Percentiles rank a stretch among this genome's conserved stretches.
Conservation (phyloP, 2,888 invertebrate genomes). For the Nemotelus pantherinus region DNA sequence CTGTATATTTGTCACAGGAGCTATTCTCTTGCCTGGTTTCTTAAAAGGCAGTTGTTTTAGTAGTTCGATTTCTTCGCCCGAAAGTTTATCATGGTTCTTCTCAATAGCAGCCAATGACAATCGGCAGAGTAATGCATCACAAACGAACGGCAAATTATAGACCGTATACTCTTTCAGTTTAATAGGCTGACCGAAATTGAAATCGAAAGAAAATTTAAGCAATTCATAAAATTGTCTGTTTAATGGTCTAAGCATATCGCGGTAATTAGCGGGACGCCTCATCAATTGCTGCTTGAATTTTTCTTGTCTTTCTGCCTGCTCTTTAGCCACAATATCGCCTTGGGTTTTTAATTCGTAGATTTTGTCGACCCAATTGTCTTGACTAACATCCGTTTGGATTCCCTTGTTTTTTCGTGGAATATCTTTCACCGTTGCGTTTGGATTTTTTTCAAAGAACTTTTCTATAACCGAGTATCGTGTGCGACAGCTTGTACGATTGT, state of each 20-base stretch:
- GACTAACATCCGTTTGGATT: slow-evolving; percentile 53
- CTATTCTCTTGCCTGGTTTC: neutral
- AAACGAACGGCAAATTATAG: slow-evolving; percentile 4
- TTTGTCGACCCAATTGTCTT: slow-evolving; percentile 60
- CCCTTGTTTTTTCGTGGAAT: slow-evolving; percentile 57
- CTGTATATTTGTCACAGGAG: neutral
- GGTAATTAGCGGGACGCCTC: neutral
- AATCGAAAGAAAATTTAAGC: slow-evolving; percentile 60
- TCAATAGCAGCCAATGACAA: neutral
- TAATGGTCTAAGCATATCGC: slow-evolving; percentile 46
- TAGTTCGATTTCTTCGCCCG: neutral
- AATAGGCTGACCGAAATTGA: slow-evolving; percentile 36
- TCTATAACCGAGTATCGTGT: slow-evolving; percentile 70
- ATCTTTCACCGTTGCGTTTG: slow-evolving; percentile 58
- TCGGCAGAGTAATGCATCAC: neutral
- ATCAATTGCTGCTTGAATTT: slow-evolving; percentile 47
- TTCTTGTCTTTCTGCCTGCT: slow-evolving; percentile 24
- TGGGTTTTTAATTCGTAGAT: slow-evolving; percentile 52
- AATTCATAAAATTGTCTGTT: slow-evolving; percentile 55
- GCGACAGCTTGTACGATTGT: slow-evolving; percentile 70
- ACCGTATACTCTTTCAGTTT: neutral
- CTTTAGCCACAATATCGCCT: slow-evolving; percentile 1
- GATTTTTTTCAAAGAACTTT: slow-evolving; percentile 67
- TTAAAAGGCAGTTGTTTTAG: neutral
- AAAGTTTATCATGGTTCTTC: neutral